A percentile compares a stretch with the other conserved stretches of the same genome.
phyloP scores from a whole-genome alignment of 2,888 invertebrate genomes.

The Julus scanicus region DNA sequence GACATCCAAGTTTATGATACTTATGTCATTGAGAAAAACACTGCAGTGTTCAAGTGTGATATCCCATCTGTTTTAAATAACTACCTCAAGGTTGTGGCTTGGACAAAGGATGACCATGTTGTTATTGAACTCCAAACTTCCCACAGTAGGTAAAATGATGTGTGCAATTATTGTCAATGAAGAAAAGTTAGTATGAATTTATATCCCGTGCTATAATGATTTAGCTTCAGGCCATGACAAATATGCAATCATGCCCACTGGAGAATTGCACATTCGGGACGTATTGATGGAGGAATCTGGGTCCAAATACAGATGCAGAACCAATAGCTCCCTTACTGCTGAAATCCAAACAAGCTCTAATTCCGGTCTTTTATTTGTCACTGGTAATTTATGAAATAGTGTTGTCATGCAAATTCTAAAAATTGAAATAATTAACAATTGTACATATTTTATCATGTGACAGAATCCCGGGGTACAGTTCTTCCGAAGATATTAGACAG shows the following conservation, averaged over 20 bases:
- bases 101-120: constrained; percentile 55
- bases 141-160: constrained; percentile 40
- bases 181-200: not conserved
- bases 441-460: not conserved
- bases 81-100: constrained; percentile 50
- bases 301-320: constrained; percentile 56
- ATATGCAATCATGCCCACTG: constrained; percentile 57
- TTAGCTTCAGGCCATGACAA: constrained; percentile 55
- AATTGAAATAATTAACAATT: not conserved
- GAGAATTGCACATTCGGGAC: constrained; percentile 57
- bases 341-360: constrained; percentile 55
- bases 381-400: constrained; percentile 52
- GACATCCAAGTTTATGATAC: constrained; percentile 56
- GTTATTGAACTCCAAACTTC: constrained; percentile 13
- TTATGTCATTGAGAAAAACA: constrained; percentile 54
- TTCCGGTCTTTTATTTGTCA: constrained; percentile 56
- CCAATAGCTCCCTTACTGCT: constrained; percentile 56
- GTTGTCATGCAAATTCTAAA: too few species aligned
- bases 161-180: not conserved
- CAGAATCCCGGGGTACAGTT: constrained; percentile 54
- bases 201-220: too few species aligned
- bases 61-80: constrained; percentile 51
- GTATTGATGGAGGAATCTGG: constrained; percentile 53
- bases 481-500: constrained; percentile 47
- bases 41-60: constrained; percentile 56